Evolutionary conservation across 2,113 vertebrate species (phyloP).

Genomic region (Choloepus hoffmanni): DNA sequence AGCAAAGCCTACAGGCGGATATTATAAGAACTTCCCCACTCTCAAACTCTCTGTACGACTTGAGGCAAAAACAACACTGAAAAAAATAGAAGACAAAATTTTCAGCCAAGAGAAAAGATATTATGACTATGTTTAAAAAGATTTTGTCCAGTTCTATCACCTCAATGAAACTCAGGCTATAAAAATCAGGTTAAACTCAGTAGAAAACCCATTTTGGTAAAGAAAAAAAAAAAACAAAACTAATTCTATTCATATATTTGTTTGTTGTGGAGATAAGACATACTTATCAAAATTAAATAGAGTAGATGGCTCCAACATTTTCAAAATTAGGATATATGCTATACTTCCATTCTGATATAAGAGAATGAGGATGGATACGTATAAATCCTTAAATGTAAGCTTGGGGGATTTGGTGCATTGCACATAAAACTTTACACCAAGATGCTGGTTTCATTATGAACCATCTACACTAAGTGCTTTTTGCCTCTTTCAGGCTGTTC

Average conservation of each 20-base stretch:
- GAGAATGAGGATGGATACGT: neutral
- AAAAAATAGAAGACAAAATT: neutral
- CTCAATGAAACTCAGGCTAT: conserved; percentile 16
- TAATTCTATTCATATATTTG: conserved; percentile 51
- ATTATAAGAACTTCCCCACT: neutral
- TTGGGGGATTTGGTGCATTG: neutral
- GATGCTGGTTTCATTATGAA: conserved; percentile 54
- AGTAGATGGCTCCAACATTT: neutral
- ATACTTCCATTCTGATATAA: neutral
- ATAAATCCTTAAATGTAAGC: neutral
- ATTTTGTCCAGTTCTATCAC: neutral
- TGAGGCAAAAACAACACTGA: conserved; percentile 23
- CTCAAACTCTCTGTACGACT: neutral
- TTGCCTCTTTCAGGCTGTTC: conserved; percentile 60
- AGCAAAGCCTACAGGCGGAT: neutral
- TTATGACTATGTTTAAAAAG: neutral
- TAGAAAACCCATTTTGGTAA: conserved; percentile 15
- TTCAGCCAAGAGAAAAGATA: conserved; percentile 5
- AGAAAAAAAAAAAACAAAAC: neutral
- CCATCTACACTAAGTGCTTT: conserved; percentile 31
- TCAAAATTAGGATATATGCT: neutral
- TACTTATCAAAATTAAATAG: conserved; percentile 58
- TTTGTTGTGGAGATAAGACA: neutral
- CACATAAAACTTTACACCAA: neutral
- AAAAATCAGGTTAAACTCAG: conserved; percentile 25